Base-by-base conservation (phyloP, 2,797 vertebrate species). In the Sternarchorhynchus goeldii region DNA sequence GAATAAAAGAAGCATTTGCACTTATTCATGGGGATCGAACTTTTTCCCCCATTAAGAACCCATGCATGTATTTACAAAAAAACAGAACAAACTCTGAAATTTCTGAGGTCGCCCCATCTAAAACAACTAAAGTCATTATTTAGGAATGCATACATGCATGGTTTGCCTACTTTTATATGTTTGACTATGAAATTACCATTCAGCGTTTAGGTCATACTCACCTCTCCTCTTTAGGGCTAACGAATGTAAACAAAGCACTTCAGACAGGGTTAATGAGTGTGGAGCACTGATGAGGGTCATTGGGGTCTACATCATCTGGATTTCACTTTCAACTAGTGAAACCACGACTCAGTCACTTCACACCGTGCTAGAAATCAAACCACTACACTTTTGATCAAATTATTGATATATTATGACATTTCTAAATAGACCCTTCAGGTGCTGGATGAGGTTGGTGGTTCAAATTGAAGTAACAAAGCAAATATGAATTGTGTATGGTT, bases 1-100 rank as follows among this genome's bases (percentile, higher is more conserved):
- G 16, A 71, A 36, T 5, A 55, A 69, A 68, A 71, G 14, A 50
- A 66, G 63, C 14, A 3, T 55, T 31, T 69, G 21, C 16, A 62
- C 20, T 18, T 18, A 65, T 59, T 21, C 32, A 6, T 62, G 17
- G 4, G 53, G 16, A 14, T 64, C 2, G 5, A 31, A 36, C 17
- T 58, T 29, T 78, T 60, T 20, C 60, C 82, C 82, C 39, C 78
- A 53, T 73, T 84, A 73, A 84, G 69, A 83, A 81, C 77, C 70
- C 85, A 76, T 91, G 90, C 90, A 91, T 91, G 91, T 20, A 39
- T 55, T 85, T 82, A 64, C 78, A 66, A 85, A 78, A 25, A 12
- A 82, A 55, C 14, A 14, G 14, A 2, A 21, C 29, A 56, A n/a
- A 25, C 6, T 7, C 66, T 53, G 5, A 17, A 16, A 67, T 45